phyloP scores from a whole-genome alignment of 2,888 invertebrate genomes.

The Diploptera punctata region DNA sequence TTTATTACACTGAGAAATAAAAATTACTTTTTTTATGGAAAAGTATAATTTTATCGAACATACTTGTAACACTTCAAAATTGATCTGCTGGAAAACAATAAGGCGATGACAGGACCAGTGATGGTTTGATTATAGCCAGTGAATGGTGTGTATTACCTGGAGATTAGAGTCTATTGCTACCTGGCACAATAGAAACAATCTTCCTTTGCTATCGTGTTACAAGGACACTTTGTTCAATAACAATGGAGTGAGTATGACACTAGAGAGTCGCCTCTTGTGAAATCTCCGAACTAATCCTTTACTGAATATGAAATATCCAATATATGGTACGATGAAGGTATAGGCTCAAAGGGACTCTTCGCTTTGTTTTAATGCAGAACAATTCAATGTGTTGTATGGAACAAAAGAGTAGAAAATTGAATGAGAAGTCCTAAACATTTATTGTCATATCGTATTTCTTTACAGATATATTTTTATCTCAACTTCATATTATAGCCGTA shows the following conservation, averaged over 20 bases:
- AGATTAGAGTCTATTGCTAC: not conserved
- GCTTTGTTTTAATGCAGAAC: constrained; percentile 13
- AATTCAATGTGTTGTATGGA: constrained; percentile 8
- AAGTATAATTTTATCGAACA: too few relatives aligned
- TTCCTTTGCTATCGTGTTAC: constrained; percentile 12
- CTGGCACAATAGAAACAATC: constrained; percentile 17
- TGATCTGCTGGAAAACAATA: not conserved
- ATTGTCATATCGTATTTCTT: constrained; percentile 11
- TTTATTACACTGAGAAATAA: too few relatives aligned
- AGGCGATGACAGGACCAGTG: constrained; percentile 1
- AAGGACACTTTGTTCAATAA: constrained; percentile 12
- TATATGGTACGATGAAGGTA: not conserved
- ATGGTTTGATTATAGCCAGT: not conserved
- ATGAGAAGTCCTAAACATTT: constrained; percentile 1
- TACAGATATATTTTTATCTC: constrained; percentile 2
- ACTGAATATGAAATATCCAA: constrained; percentile 21
- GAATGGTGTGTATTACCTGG: constrained; percentile 6
- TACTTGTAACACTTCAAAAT: too few relatives aligned
- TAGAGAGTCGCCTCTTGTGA: constrained; percentile 16
- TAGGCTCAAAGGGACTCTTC: constrained; percentile 12
- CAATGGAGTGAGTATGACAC: constrained; percentile 2
- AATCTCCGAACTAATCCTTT: constrained; percentile 20
- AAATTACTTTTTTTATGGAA: too few relatives aligned
- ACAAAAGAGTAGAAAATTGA: not conserved
- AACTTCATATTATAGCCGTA: too few relatives aligned